A percentile compares a stretch with the other conserved stretches of the same genome.
Evolutionary conservation across 2,888 invertebrate species (phyloP).

Genomic region (Xanthostigma xanthostigma): DNA sequence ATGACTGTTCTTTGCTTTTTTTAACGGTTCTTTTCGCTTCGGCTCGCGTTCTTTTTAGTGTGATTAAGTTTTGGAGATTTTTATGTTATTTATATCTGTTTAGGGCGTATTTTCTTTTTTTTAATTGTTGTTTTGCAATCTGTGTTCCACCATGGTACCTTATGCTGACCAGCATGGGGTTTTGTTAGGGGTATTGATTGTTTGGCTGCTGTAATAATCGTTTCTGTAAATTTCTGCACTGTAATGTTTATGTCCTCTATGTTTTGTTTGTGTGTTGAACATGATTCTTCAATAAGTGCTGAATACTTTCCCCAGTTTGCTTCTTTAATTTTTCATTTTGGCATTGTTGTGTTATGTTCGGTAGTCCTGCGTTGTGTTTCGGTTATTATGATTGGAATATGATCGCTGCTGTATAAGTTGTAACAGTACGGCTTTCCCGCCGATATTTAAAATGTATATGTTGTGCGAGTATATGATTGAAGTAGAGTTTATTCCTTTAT

Average conservation of each 20-base stretch:
- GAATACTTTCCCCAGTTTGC: slow-evolving; percentile 8
- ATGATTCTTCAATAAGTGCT: no score
- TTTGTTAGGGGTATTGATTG: neutral
- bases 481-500: no score
- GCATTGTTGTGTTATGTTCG: neutral
- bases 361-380: no score
- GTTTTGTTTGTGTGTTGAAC: neutral
- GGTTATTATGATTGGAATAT: no score
- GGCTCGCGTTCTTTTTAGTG: slow-evolving; percentile 6
- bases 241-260: neutral
- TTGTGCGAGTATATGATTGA: no score
- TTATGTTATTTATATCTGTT: slow-evolving; percentile 5
- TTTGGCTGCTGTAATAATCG: neutral
- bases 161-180: neutral
- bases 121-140: neutral
- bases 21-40: slow-evolving; percentile 1
- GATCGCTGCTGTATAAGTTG: no score
- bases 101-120: neutral
- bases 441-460: no score
- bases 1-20: slow-evolving; percentile 4
- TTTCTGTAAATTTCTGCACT: neutral
- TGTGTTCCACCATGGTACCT: slow-evolving; percentile 2
- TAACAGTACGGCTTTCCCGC: no score
- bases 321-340: slow-evolving; percentile 11
- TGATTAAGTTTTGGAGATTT: neutral